Conservation (phyloP, 2,888 invertebrate genomes). For the Laspeyria flexula region DNA sequence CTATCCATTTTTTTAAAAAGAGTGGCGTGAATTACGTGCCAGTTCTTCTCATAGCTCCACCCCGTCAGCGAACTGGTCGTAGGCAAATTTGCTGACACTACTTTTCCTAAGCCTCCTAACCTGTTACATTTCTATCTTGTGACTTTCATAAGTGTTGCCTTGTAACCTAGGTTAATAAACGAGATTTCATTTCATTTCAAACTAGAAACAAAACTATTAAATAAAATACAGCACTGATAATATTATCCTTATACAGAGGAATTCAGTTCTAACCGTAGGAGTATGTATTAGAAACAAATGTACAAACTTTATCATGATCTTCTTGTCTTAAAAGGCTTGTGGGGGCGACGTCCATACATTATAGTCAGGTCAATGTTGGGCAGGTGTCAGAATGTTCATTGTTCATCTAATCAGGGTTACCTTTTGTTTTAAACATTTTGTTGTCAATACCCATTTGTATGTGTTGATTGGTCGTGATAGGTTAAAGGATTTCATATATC, state of each 20-base stretch:
- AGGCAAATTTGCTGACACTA: too few species aligned
- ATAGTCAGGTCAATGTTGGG: constrained; percentile 48
- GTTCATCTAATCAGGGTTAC: constrained; percentile 38
- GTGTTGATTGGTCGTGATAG: constrained; percentile 7
- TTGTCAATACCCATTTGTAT: background rate
- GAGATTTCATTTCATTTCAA: too few species aligned
- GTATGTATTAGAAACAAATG: constrained; percentile 20
- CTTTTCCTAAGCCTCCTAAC: too few species aligned
- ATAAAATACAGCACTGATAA: background rate
- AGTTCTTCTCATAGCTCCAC: too few species aligned
- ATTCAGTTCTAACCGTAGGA: constrained; percentile 12
- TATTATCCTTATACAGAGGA: constrained; percentile 7
- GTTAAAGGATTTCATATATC: constrained; percentile 1
- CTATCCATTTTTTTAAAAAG: too few species aligned
- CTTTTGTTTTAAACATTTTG: constrained; percentile 23
- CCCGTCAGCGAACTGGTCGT: too few species aligned
- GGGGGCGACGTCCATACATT: constrained; percentile 42
- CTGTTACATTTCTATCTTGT: too few species aligned
- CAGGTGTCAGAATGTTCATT: constrained; percentile 49
- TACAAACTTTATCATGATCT: constrained; percentile 31
- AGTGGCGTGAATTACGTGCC: too few species aligned
- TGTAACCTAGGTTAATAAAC: too few species aligned
- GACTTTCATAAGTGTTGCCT: too few species aligned
- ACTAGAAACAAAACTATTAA: too few species aligned
- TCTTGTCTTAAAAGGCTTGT: constrained; percentile 40